These are phyloP conservation scores for Aurelia aurita complex sp. Pacific DNA, from an alignment of 30 jellyfish, hydroid and myxozoan genomes.

Conservation along the genomic window DNA sequence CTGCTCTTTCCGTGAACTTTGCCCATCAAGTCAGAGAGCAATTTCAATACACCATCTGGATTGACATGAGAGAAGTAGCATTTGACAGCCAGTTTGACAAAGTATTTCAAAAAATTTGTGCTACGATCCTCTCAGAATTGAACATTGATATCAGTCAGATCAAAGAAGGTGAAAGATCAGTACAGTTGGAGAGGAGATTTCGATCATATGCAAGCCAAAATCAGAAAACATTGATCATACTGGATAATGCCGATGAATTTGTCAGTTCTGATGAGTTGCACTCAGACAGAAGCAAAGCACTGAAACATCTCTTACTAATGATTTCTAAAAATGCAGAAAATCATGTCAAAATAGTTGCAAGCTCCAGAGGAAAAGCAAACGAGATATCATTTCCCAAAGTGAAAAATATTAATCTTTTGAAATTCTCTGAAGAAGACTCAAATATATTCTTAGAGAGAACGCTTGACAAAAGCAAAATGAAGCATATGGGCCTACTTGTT, in stretches of 20 bases:
- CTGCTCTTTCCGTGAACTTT: background rate
- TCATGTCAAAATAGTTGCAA: background rate
- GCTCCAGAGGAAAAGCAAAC: background rate
- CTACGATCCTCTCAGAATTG: background rate
- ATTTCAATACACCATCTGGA: background rate
- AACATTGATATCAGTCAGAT: background rate
- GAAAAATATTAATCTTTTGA: background rate
- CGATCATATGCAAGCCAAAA: background rate
- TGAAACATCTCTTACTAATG: background rate
- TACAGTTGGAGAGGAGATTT: background rate
- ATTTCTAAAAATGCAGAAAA: background rate
- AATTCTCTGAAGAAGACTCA: background rate
- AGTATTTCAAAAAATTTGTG: background rate
- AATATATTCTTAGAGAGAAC: background rate
- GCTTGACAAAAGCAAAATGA: background rate
- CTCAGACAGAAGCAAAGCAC: background rate
- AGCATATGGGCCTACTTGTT: background rate
- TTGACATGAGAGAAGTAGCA: constrained; percentile 1
- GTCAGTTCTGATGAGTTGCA: background rate
- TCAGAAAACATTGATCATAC: background rate
- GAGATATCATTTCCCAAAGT: background rate
- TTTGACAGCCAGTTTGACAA: background rate
- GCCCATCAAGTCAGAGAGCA: background rate
- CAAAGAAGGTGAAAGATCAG: background rate
- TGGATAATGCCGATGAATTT: background rate